Evolutionary conservation across 2,888 invertebrate species (phyloP), one percentile per base, ranked within the genome.

Genomic region (Mamestra brassicae): DNA sequence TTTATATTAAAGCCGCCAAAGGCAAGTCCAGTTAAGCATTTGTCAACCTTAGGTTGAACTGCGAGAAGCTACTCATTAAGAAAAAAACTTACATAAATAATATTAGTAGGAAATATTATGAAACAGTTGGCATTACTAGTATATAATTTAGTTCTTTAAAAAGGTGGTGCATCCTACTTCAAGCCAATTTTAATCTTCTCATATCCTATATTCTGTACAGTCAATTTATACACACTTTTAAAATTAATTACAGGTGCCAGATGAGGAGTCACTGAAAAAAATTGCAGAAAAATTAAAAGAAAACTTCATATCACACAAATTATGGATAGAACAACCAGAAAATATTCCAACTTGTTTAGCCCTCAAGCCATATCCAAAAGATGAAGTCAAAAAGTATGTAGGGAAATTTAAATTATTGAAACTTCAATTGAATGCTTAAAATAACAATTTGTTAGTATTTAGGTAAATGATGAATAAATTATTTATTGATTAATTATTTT

Each of bases 271-370:
- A 74, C 93, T 99, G 71, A 94, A 95, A 60, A 97, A 97, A 86
- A 92, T 99, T 45, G 97, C 97, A 76, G 97, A 97, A 71, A 97
- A 97, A 89, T 94, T 99, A 78, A 97, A 97, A 79, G 97, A 97
- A 88, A 97, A 98, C 87, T 97, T 97, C 38, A 97, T 99, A 80
- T 97, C 97, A 83, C 98, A 99, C 93, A 99, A 99, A 94, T 91
- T 99, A 65, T 99, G 99, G 99, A 98, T 98, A 75, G 99, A 99
- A 94, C 99, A 99, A 92, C 99, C 99, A 17, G 99, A 99, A 96
- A 98, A 99, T 93, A 98, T 99, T 91, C 98, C 99, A 36, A 99
- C 99, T 0, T 99, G 99, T 93, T 96, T 99, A 85, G 99, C 98
- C 13, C 96, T 98, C 3, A 99, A 99, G 93, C 99, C 99, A 4